Percentiles rank a stretch among this genome's conserved stretches.
Conservation (phyloP, 2,888 invertebrate species). For the Oegoconia quadripuncta region DNA sequence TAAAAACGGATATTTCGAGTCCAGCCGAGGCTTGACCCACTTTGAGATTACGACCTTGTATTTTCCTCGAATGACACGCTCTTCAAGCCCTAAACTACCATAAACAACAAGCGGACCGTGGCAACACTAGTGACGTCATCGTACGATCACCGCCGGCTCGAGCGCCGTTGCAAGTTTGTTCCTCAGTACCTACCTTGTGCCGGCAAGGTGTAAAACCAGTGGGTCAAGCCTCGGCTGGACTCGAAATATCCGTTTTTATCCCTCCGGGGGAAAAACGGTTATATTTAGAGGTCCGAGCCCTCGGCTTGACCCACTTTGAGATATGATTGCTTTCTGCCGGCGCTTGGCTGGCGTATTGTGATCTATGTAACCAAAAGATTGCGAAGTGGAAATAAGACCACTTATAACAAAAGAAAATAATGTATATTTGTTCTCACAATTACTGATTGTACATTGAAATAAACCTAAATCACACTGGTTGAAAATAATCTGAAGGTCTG, state of each 20-base stretch:
- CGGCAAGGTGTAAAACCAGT: not conserved
- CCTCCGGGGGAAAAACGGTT: too few relatives aligned
- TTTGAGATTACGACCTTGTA: slow-evolving; percentile 1
- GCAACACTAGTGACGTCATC: slow-evolving; percentile 1
- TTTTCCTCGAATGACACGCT: too few relatives aligned
- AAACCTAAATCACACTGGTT: too few relatives aligned
- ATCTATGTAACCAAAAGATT: not conserved
- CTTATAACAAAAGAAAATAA: not conserved
- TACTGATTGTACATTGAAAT: too few relatives aligned
- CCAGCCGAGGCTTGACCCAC: too few relatives aligned
- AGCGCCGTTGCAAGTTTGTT: not conserved
- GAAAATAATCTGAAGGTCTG: too few relatives aligned
- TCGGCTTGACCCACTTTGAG: slow-evolving; percentile 17
- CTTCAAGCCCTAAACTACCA: too few relatives aligned
- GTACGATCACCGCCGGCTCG: not conserved
- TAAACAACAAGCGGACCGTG: too few relatives aligned
- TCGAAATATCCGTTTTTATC: not conserved
- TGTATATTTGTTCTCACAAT: not conserved
- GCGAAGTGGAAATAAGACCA: too few relatives aligned
- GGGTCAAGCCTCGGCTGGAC: slow-evolving; percentile 2
- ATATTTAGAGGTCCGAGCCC: slow-evolving; percentile 14
- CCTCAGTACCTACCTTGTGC: not conserved
- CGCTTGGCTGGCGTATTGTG: slow-evolving; percentile 12
- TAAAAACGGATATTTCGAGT: too few relatives aligned
- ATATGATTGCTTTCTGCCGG: slow-evolving; percentile 16